phyloP scores from a whole-genome alignment of 2,888 invertebrate species.

The Kryphioiulus occultus region DNA sequence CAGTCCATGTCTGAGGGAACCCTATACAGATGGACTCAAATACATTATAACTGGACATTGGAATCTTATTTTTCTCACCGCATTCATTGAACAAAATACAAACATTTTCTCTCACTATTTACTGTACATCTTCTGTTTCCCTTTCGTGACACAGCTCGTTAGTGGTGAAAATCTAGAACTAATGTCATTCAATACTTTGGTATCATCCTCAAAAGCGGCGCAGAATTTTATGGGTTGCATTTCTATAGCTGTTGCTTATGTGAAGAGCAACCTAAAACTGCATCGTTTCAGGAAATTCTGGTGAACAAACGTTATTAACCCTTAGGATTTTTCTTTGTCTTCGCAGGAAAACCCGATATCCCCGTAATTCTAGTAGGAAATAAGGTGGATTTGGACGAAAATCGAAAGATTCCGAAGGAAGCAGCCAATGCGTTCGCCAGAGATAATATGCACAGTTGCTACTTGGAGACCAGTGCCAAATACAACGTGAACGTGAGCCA shows the following conservation, averaged over 20 bases:
- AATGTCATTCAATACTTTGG: background rate
- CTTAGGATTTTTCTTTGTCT: background rate
- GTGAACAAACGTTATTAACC: background rate
- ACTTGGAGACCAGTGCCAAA: slow-evolving; percentile 57
- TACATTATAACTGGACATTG: background rate
- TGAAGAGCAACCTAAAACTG: background rate
- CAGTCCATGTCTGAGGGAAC: too few relatives aligned
- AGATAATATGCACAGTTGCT: slow-evolving; percentile 54
- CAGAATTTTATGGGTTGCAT: background rate
- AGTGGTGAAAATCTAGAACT: background rate
- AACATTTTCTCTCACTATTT: background rate
- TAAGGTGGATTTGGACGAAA: slow-evolving; percentile 56
- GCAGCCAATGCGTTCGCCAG: slow-evolving; percentile 53
- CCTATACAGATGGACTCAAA: too few relatives aligned
- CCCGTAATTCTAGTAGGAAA: slow-evolving; percentile 57
- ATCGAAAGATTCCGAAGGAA: slow-evolving; percentile 55
- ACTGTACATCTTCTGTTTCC: background rate
- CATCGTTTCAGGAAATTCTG: background rate
- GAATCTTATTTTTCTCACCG: background rate
- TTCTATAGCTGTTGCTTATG: background rate
- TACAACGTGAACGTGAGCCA: slow-evolving; percentile 56
- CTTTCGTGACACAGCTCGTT: background rate
- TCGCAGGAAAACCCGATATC: slow-evolving; percentile 54
- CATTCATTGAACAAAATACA: background rate
- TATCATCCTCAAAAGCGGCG: background rate